Evolutionary conservation across 1,140 invertebrate species (phyloP).

Genomic region (Temnothorax longispinosus): DNA sequence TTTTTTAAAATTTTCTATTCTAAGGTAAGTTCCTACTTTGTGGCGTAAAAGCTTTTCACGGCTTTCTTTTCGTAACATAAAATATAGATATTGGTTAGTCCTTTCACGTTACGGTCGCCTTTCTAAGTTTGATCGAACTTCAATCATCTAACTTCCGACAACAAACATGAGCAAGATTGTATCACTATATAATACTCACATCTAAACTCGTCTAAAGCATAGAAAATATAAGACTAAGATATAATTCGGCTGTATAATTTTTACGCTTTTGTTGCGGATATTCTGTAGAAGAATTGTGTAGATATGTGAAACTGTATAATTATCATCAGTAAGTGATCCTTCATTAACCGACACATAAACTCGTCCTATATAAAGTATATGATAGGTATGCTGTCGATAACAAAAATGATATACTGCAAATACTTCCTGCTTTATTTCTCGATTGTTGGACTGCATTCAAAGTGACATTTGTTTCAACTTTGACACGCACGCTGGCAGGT

Average conservation of each 20-base stretch:
- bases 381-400: conserved; percentile 12
- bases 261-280: not conserved
- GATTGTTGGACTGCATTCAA: conserved; percentile 20
- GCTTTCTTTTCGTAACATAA: conserved; percentile 9
- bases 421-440: conserved; percentile 34
- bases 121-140: conserved; percentile 35
- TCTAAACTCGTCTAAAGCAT: not conserved
- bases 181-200: not conserved
- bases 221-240: not conserved
- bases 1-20: not conserved
- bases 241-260: not conserved
- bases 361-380: conserved; percentile 25
- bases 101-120: conserved; percentile 2
- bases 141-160: not conserved
- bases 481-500: conserved; percentile 19
- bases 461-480: conserved; percentile 44
- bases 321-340: conserved; percentile 7
- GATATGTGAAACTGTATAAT: not conserved
- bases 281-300: not conserved
- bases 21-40: not conserved
- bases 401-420: conserved; percentile 43
- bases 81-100: conserved; percentile 28
- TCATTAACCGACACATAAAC: conserved; percentile 2
- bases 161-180: not conserved
- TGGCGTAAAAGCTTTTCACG: not conserved